Conservation (phyloP, 2,888 invertebrate genomes). For the Cerastis rubricosa region DNA sequence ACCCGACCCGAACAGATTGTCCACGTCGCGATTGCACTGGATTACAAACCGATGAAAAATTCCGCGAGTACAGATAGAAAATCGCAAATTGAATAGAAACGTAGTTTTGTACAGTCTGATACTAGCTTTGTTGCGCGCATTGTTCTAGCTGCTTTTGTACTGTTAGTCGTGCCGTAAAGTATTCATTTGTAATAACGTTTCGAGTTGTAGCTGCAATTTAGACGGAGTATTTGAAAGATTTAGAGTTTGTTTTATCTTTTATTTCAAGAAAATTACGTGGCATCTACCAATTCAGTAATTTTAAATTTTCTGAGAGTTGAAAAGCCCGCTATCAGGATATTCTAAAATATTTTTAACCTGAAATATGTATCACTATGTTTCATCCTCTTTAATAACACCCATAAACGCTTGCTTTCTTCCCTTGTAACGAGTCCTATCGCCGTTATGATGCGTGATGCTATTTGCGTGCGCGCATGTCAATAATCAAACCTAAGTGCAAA, state of each 20-base stretch:
- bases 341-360: background rate
- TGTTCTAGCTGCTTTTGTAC: constrained; percentile 71
- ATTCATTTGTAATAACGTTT: constrained; percentile 44
- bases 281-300: background rate
- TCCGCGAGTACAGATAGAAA: constrained; percentile 76
- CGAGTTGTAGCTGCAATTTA: constrained; percentile 31
- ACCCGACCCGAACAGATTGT: constrained; percentile 64
- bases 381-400: background rate
- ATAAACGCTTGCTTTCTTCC: background rate
- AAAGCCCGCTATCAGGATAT: background rate
- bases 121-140: constrained; percentile 74
- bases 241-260: background rate
- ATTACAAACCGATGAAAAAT: constrained; percentile 85
- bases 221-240: constrained; percentile 17
- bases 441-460: constrained; percentile 1
- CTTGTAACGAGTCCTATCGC: constrained; percentile 18
- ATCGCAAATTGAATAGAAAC: constrained; percentile 83
- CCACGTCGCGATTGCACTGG: constrained; percentile 75
- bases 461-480: constrained; percentile 46
- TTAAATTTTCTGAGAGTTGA: background rate
- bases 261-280: background rate
- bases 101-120: constrained; percentile 75
- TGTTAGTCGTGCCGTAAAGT: constrained; percentile 24
- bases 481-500: constrained; percentile 47
- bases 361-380: background rate